Evolutionary conservation across 2,797 vertebrate genomes (phyloP).

Genomic region (Numenius phaeopus): DNA sequence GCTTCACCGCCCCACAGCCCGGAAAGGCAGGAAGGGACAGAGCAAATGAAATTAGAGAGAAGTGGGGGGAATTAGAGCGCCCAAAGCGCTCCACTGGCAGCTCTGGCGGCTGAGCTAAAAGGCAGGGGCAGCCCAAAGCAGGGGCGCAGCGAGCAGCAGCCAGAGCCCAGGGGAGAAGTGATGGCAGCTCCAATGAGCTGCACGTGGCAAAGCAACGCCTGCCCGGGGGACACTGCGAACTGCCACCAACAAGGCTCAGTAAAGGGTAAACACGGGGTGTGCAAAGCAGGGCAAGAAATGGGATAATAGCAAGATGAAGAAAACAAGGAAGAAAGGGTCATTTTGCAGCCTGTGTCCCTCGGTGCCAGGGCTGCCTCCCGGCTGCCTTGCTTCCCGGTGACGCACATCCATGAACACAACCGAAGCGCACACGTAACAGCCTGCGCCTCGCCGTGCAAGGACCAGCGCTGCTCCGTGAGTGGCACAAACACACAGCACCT

Average conservation of each 20-base stretch:
- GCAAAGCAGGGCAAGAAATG: not conserved
- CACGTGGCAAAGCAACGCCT: not conserved
- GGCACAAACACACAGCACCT: not conserved
- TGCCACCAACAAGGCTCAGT: not conserved
- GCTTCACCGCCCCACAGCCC: not conserved
- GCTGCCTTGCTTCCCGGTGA: not conserved
- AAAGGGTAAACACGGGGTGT: not conserved
- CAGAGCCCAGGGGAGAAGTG: not conserved
- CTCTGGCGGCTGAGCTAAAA: not conserved
- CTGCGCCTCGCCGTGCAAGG: not conserved
- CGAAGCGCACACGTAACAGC: not conserved
- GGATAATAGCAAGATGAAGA: not conserved
- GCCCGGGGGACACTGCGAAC: not conserved
- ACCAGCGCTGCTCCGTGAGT: not conserved
- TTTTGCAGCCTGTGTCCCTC: not conserved
- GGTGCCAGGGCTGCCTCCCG: not conserved
- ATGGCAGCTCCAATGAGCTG: not conserved
- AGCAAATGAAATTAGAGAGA: not conserved
- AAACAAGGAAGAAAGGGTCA: not conserved
- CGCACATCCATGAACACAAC: not conserved
- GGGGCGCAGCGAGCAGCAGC: rapidly evolving
- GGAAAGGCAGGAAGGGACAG: not conserved
- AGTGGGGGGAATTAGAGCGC: not conserved
- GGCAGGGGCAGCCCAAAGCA: not conserved
- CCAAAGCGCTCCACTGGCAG: not conserved